Evolutionary conservation across 92 coral and sea anemone genomes (phyloP).

Genomic region (Zoanthus gigantus): DNA sequence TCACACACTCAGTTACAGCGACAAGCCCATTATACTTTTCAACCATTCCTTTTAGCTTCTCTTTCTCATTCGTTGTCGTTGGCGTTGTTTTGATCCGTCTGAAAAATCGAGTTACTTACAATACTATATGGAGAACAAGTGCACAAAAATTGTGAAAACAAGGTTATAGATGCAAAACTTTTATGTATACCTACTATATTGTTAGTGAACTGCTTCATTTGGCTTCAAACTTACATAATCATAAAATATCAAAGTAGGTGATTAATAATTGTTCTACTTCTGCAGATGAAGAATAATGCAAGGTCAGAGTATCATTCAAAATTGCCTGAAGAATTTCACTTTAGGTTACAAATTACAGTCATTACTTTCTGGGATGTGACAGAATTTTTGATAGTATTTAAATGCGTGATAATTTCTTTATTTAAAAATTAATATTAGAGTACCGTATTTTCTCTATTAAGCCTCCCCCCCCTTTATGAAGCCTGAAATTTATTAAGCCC

Average conservation of each 20-base stretch:
- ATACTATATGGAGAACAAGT: not conserved
- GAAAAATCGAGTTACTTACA: not conserved
- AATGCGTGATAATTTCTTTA: not conserved
- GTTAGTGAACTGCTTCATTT: not conserved
- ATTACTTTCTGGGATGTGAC: not conserved
- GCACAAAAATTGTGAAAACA: not conserved
- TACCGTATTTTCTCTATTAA: too few relatives aligned
- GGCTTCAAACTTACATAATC: not conserved
- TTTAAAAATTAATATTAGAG: not conserved
- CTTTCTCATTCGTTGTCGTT: slow-evolving; percentile 57
- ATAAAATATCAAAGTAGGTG: not conserved
- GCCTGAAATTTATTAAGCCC: too few relatives aligned
- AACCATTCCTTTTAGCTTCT: slow-evolving; percentile 19
- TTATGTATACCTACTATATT: slow-evolving; percentile 12
- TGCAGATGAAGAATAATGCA: not conserved
- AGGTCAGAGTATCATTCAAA: not conserved
- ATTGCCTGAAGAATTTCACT: not conserved
- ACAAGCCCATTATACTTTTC: slow-evolving; percentile 38
- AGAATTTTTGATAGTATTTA: not conserved
- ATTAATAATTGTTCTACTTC: not conserved
- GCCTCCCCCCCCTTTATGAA: too few relatives aligned
- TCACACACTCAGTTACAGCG: slow-evolving; percentile 3
- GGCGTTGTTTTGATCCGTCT: slow-evolving; percentile 74
- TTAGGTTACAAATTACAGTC: not conserved
- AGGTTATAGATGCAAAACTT: not conserved